These are phyloP conservation scores for Leptinotarsa lineolata DNA, from an alignment of 1,140 invertebrate species.

Conservation along the genomic window DNA sequence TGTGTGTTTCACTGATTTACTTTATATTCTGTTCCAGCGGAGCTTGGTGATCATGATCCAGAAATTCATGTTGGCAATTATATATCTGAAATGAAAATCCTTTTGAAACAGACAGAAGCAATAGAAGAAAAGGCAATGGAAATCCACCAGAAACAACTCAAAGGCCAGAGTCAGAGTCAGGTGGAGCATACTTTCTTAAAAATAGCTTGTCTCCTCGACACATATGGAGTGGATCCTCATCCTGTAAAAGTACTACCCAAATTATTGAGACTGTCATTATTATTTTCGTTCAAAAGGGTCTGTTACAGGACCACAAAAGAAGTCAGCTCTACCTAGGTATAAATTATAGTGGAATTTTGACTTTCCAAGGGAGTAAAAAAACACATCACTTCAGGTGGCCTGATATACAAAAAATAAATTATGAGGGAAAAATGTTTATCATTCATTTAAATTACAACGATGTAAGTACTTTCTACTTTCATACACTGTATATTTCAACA, in stretches of 20 bases:
- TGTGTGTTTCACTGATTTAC: too few species aligned
- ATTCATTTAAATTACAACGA: slow-evolving; percentile 81
- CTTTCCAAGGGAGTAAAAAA: slow-evolving; percentile 90
- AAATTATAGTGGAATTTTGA: slow-evolving; percentile 92
- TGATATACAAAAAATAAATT: slow-evolving; percentile 94
- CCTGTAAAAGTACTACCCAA: slow-evolving; percentile 83
- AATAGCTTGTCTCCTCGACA: slow-evolving; percentile 87
- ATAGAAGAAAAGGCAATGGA: slow-evolving; percentile 92
- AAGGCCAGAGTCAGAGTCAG: slow-evolving; percentile 72
- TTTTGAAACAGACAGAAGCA: slow-evolving; percentile 87
- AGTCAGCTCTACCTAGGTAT: slow-evolving; percentile 92
- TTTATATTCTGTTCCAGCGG: slow-evolving; percentile 67
- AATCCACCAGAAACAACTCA: slow-evolving; percentile 79
- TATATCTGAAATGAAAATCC: slow-evolving; percentile 86
- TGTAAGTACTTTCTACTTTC: slow-evolving; percentile 36
- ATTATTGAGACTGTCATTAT: slow-evolving; percentile 20
- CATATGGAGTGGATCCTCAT: slow-evolving; percentile 97
- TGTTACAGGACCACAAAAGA: slow-evolving; percentile 81
- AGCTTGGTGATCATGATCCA: slow-evolving; percentile 92
- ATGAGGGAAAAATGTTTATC: slow-evolving; percentile 98
- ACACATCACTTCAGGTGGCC: slow-evolving; percentile 95
- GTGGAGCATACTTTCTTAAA: slow-evolving; percentile 85
- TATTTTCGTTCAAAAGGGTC: slow-evolving; percentile 32
- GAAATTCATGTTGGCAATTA: slow-evolving; percentile 88
- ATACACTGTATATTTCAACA: too few species aligned